These are phyloP conservation scores for Aphelinus certus DNA, from an alignment of 1,140 invertebrate species.

Conservation along the genomic window DNA sequence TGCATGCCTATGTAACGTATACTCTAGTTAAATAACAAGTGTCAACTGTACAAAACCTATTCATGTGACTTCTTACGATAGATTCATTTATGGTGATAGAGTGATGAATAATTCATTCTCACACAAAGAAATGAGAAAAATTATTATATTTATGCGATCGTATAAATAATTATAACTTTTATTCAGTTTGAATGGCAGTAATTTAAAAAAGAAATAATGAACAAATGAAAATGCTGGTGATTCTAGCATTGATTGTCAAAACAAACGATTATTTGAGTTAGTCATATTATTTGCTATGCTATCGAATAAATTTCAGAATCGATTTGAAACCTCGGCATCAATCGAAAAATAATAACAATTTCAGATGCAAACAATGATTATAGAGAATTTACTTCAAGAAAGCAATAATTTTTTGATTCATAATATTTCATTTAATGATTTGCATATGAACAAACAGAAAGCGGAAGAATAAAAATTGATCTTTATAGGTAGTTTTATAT, in stretches of 20 bases:
- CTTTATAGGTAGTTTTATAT: conserved; percentile 6
- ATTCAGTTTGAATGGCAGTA: conserved; percentile 19
- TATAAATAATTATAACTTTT: neutral
- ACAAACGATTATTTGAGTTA: too few relatives aligned
- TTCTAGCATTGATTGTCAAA: too few relatives aligned
- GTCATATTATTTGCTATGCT: too few relatives aligned
- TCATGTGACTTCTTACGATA: conserved; percentile 9
- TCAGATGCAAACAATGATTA: too few relatives aligned
- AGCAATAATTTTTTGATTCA: too few relatives aligned
- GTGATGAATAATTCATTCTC: neutral
- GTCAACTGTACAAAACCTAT: conserved; percentile 33
- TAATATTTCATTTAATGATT: neutral
- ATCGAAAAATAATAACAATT: too few relatives aligned
- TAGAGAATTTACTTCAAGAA: too few relatives aligned
- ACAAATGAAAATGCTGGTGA: too few relatives aligned
- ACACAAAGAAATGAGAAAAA: neutral
- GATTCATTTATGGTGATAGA: neutral
- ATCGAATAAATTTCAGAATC: too few relatives aligned
- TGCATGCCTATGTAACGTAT: conserved; percentile 18
- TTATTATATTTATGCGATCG: neutral
- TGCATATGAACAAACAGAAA: neutral
- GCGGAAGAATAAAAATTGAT: neutral
- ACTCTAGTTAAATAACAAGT: conserved; percentile 32
- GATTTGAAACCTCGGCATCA: too few relatives aligned
- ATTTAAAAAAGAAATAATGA: neutral